Conservation (phyloP, 1,140 invertebrate species). For the Drosophila mayri region DNA sequence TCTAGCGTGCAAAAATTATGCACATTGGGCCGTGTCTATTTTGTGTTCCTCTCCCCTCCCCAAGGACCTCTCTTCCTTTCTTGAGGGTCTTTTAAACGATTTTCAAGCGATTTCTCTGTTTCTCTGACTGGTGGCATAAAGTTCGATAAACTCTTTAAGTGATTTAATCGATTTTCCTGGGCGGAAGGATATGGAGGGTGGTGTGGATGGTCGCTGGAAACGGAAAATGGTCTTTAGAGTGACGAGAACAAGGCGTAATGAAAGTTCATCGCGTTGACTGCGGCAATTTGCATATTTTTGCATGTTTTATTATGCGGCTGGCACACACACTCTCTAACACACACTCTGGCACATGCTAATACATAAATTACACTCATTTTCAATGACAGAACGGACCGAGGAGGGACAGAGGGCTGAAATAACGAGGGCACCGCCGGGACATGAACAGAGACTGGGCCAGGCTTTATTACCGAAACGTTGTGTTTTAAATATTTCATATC, state of each 20-base stretch:
- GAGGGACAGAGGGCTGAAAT: slow-evolving; percentile 31
- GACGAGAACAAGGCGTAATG: slow-evolving; percentile 60
- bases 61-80: slow-evolving; percentile 7
- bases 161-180: slow-evolving; percentile 66
- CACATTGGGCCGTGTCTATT: slow-evolving; percentile 21
- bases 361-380: slow-evolving; percentile 64
- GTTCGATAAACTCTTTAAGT: slow-evolving; percentile 78
- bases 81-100: not conserved
- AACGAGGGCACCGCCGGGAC: slow-evolving; percentile 7
- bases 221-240: slow-evolving; percentile 73
- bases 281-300: slow-evolving; percentile 82
- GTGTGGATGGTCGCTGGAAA: slow-evolving; percentile 4
- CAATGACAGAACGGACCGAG: slow-evolving; percentile 51
- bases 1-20: slow-evolving; percentile 82
- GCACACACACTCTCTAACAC: slow-evolving; percentile 45
- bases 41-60: not conserved
- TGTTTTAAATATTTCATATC: slow-evolving; percentile 81
- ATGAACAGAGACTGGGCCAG: slow-evolving; percentile 39
- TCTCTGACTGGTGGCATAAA: slow-evolving; percentile 25
- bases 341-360: slow-evolving; percentile 50
- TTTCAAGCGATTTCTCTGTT: slow-evolving; percentile 4
- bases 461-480: slow-evolving; percentile 71
- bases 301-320: slow-evolving; percentile 75
- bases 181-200: not conserved
- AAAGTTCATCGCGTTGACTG: slow-evolving; percentile 80